Conservation (phyloP, 2,888 invertebrate species). For the Strigamia crassipes region DNA sequence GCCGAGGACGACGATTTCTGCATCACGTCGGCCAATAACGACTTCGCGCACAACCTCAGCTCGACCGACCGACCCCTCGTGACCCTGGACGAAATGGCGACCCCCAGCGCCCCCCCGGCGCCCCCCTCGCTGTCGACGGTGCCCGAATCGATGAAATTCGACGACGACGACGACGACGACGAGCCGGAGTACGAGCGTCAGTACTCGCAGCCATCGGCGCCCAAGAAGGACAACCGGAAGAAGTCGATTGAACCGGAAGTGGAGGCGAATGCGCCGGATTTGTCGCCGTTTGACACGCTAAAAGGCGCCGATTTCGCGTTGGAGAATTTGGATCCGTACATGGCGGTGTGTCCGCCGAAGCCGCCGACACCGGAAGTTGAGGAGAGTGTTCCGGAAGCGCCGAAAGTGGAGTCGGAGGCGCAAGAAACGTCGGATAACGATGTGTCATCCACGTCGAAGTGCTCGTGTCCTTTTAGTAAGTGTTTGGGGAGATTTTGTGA, state of each 20-base stretch:
- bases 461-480: conserved; percentile 19
- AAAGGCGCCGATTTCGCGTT: neutral
- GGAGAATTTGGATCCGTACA: too few species aligned
- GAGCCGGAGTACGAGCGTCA: conserved; percentile 1
- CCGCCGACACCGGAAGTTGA: neutral
- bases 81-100: conserved; percentile 14
- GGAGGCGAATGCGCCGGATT: neutral
- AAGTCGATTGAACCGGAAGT: neutral
- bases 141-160: neutral
- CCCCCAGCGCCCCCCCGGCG: conserved; percentile 33
- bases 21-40: neutral
- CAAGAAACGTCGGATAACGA: neutral
- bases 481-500: neutral
- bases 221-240: neutral
- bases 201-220: neutral
- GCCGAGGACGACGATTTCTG: neutral
- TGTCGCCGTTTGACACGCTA: neutral
- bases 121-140: conserved; percentile 28
- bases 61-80: conserved; percentile 44
- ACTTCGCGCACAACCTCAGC: neutral
- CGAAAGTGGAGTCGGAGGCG: neutral
- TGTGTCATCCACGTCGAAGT: neutral
- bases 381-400: neutral
- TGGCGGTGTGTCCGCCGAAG: neutral
- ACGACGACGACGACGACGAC: conserved; percentile 10